These are phyloP conservation scores for Malurus alboscapulatus DNA, from an alignment of 2,113 vertebrate genomes.

Conservation along the genomic window DNA sequence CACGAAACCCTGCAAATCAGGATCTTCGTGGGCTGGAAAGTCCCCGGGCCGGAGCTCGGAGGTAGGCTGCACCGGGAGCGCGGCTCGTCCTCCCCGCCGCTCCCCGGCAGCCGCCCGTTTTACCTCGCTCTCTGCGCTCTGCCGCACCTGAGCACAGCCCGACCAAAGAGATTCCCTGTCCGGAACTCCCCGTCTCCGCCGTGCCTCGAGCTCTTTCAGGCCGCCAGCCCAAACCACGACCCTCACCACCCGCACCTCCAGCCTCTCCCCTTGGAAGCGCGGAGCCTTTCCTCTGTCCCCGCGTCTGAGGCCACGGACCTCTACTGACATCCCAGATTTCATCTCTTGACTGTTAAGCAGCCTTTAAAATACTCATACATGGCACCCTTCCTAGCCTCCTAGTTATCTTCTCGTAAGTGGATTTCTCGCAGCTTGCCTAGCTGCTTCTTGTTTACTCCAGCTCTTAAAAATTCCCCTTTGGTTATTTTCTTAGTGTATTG, in stretches of 20 bases:
- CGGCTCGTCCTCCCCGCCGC: neutral
- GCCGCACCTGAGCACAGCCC: neutral
- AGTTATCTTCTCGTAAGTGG: neutral
- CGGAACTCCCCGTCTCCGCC: neutral
- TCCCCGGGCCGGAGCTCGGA: neutral
- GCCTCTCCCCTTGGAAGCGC: neutral
- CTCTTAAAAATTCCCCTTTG: neutral
- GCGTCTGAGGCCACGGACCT: neutral
- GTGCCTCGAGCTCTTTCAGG: neutral
- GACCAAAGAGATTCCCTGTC: neutral
- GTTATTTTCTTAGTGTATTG: neutral
- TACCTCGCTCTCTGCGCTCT: neutral
- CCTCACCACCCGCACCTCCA: neutral
- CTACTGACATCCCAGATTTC: neutral
- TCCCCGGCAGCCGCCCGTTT: neutral
- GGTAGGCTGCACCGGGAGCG: neutral
- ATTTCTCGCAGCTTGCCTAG: neutral
- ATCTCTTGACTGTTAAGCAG: neutral
- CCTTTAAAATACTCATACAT: neutral
- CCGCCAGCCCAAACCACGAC: neutral
- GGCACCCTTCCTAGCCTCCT: neutral
- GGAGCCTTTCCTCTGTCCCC: neutral
- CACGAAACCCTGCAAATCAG: neutral
- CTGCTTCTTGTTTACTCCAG: neutral
- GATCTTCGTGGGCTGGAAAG: neutral